Conservation (phyloP, 2,888 invertebrate genomes). For the Petrolisthes cinctipes region DNA sequence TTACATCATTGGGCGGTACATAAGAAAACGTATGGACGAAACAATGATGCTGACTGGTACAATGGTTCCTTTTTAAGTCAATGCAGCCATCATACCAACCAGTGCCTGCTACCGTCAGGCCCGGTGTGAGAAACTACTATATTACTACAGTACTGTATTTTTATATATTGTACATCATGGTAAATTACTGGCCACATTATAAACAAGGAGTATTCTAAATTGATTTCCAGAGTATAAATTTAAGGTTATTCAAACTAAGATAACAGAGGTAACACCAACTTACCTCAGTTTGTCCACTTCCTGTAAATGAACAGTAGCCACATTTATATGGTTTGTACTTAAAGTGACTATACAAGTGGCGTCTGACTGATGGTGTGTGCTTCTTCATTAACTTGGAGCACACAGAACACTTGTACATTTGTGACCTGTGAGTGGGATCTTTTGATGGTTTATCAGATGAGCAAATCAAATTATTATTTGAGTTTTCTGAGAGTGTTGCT, state of each 20-base stretch:
- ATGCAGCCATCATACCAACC: no score
- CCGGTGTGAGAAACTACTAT: no score
- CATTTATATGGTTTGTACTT: constrained; percentile 65
- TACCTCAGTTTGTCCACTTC: constrained; percentile 39
- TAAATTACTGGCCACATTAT: no score
- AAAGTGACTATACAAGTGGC: constrained; percentile 65
- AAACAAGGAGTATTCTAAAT: no score
- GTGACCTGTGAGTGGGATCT: neutral
- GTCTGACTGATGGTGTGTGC: constrained; percentile 59
- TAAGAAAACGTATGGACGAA: no score
- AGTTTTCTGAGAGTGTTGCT: neutral
- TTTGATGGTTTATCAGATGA: neutral
- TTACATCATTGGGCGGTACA: no score
- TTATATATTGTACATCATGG: no score
- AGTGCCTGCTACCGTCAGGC: no score
- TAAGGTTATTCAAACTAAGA: constrained; percentile 5
- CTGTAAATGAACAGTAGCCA: constrained; percentile 63
- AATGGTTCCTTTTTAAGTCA: no score
- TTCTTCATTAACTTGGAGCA: constrained; percentile 57
- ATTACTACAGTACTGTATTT: no score
- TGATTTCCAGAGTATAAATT: neutral
- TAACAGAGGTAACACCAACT: neutral
- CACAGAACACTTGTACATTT: constrained; percentile 63
- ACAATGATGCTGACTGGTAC: no score
- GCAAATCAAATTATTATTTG: neutral